Evolutionary conservation across 2,797 vertebrate species (phyloP), one percentile per base, ranked within the genome.

Genomic region (Siniperca obscura): DNA sequence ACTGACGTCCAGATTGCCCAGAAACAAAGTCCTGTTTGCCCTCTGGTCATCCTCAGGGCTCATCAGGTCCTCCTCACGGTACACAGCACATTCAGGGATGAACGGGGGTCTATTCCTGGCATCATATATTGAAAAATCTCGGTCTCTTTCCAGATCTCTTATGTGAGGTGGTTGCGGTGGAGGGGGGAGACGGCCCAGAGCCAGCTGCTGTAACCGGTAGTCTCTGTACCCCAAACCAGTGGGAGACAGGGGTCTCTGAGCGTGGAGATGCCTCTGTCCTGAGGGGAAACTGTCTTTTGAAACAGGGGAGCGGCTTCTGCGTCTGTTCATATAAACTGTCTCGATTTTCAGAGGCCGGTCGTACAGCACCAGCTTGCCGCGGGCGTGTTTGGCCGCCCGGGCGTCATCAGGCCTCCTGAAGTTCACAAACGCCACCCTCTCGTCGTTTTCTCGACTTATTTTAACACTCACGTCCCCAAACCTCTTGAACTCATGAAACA

Each of bases 401-500:
- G 98, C 98, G 74, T 99, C 98, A 72, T 99, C 98, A 0, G 98
- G 93, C 91, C 97, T 96, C 87, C 98, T 93, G 91, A 98, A 99
- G 95, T 99, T 99, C 55, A 99, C 98, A 4, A 98, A 97, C 57
- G 98, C 98, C 76, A 99, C 98, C 11, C 98, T 93, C 76, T 97
- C 97, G 48, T 98, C 97, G 82, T 96, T 96, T 11, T 97, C 96
- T 14, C 97, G 95, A 67, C 97, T 96, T 61, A 99, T 98, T 87
- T 99, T 99, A 6, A 99, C 97, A 46, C 98, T 99, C 27, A 99
- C 98, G 65, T 99, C 98, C 0, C 98, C 98, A 64, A 99, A 99
- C 79, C 97, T 97, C 81, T 98, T 99, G 64, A 99, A 99, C 93
- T 99, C 98, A 76, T 98, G 97, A 67, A 99, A 99, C 0, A 99